A percentile compares a stretch with the other conserved stretches of the same genome.
Evolutionary conservation across 2,888 invertebrate species (phyloP).

Genomic region (Tridacna crocea): DNA sequence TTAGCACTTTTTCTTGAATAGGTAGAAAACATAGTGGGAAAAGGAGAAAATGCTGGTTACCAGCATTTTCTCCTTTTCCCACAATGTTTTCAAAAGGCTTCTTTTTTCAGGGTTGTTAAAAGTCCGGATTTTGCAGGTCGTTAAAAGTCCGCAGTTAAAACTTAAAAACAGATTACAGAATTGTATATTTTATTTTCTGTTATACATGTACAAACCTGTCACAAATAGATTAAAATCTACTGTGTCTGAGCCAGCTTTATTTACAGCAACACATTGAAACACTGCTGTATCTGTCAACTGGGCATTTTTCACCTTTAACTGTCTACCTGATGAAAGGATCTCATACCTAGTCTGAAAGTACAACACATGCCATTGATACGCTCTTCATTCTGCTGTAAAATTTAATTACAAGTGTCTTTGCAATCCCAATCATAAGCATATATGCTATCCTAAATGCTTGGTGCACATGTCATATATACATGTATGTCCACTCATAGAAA

Average conservation of each 20-base stretch:
- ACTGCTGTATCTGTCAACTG: slow-evolving; percentile 76
- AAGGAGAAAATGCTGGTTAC: too few relatives aligned
- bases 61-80: not conserved
- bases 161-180: too few relatives aligned
- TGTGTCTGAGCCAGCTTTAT: slow-evolving; percentile 84
- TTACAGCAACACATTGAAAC: slow-evolving; percentile 84
- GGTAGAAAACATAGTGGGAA: not conserved
- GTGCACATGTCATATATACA: too few relatives aligned
- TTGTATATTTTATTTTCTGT: too few relatives aligned
- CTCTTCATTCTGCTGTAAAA: too few relatives aligned
- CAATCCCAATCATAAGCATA: too few relatives aligned
- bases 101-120: not conserved
- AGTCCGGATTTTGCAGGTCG: too few relatives aligned
- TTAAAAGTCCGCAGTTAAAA: too few relatives aligned
- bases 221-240: slow-evolving; percentile 77
- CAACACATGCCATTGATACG: not conserved
- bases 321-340: slow-evolving; percentile 75
- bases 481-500: too few relatives aligned
- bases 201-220: slow-evolving; percentile 57
- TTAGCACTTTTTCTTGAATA: too few relatives aligned
- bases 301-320: slow-evolving; percentile 75
- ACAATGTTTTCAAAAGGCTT: not conserved
- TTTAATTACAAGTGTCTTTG: too few relatives aligned
- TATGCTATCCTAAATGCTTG: too few relatives aligned
- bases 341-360: slow-evolving; percentile 67